Base-by-base conservation (phyloP, 1,140 invertebrate species). In the Drosophila rufa region DNA sequence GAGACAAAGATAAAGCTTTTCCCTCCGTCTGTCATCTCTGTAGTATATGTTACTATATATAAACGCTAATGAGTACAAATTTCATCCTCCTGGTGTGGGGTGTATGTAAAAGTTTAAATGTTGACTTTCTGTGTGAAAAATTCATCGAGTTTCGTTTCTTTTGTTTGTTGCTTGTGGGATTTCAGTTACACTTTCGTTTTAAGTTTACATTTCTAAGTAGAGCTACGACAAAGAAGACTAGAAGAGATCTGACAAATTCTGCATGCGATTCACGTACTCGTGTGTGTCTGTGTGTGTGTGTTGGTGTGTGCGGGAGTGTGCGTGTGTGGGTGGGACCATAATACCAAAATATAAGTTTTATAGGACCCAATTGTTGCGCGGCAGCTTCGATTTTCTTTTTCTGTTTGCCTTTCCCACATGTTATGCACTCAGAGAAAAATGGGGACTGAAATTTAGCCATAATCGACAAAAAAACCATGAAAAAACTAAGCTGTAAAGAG, bases 171-270 rank as follows among this genome's bases (percentile, higher is more conserved):
- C 9, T 36, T 36, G 67, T 69, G 77, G 77, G 81, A 55, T 38
- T 80, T 77, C 47, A 68, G 59, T 82, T 79, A 66, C 75, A 65
- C 45, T 74, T 64, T 75, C 62, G 45, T 60, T 66, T 43, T 51
- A 50, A 73, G 46, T 74, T 62, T 67, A 75, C 46, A 57, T 82
- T 79, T 74, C 84, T 89, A 85, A 79, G 53, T 81, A 75, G 58
- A 79, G 87, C 81, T 89, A 89, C 75, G 69, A 85, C 69, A 79
- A 90, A 40, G 53, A 67, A 83, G 84, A 89, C 84, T 89, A 89
- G 84, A 87, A 79, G 75, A 89, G 82, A 86, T 78, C 67, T 73
- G 79, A 73, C 75, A 82, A 78, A 87, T 87, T 80, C 68, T 60
- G 69, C 71, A 89, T 89, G 82, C 84, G 77, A 78, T 90, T 75